A percentile compares a stretch with the other conserved stretches of the same genome.
These are phyloP conservation scores for Standfussiana lucernea DNA, from an alignment of 2,888 invertebrate species.

Conservation along the genomic window DNA sequence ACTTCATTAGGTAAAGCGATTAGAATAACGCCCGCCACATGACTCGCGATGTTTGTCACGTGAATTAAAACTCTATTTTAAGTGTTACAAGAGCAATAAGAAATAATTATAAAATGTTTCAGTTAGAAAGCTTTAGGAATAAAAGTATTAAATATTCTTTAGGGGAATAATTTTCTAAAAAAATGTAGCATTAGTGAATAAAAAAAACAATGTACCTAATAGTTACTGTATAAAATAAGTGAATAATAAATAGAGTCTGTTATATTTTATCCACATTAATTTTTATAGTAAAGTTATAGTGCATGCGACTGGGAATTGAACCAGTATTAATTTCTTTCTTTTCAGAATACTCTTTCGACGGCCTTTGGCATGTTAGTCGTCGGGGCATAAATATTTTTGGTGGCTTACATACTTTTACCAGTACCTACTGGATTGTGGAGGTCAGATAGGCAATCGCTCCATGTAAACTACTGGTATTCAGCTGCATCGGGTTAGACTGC, in stretches of 20 bases:
- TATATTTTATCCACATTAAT: conserved; percentile 13
- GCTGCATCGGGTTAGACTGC: too few species aligned
- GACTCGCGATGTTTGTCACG: conserved; percentile 7
- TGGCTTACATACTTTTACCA: not conserved
- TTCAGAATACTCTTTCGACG: not conserved
- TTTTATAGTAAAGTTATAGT: conserved; percentile 16
- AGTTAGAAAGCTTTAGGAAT: not conserved
- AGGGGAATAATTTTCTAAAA: not conserved
- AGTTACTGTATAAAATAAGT: not conserved
- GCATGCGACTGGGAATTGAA: conserved; percentile 26
- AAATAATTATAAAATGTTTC: not conserved
- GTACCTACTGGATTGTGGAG: too few species aligned
- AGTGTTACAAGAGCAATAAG: not conserved
- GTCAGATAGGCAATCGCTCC: too few species aligned
- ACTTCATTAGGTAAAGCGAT: too few species aligned
- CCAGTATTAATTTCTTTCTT: not conserved
- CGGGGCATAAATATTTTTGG: conserved; percentile 5
- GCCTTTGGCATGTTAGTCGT: not conserved
- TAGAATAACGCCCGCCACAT: not conserved
- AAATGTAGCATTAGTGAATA: not conserved
- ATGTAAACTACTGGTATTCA: too few species aligned
- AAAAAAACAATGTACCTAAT: not conserved
- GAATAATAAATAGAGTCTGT: not conserved
- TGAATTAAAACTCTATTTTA: not conserved
- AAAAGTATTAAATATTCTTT: not conserved